Conservation (phyloP, 2,113 vertebrate genomes). For the Eudorcas thomsonii region DNA sequence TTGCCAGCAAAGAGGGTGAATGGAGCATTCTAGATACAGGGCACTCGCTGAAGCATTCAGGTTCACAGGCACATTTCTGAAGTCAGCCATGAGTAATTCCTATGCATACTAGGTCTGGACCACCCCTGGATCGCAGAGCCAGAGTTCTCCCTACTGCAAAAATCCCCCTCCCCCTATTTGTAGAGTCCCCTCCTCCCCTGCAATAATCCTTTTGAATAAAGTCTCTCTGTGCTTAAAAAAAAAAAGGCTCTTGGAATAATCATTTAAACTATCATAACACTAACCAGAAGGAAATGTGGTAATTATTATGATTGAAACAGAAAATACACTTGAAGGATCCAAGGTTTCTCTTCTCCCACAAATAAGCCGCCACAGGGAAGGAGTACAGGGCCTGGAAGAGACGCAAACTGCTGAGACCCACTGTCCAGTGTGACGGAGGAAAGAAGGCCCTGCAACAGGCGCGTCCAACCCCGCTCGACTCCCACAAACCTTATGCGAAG, state of each 20-base stretch:
- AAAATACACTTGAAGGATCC: neutral
- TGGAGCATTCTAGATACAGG: neutral
- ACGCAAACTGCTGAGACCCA: neutral
- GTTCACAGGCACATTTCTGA: neutral
- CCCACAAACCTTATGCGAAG: neutral
- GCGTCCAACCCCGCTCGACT: neutral
- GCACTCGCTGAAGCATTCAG: neutral
- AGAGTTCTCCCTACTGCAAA: neutral
- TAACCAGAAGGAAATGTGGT: neutral
- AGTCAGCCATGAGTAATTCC: rapidly evolving
- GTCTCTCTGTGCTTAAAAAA: neutral
- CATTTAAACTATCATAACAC: neutral
- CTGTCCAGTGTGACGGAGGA: neutral
- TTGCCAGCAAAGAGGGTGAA: neutral
- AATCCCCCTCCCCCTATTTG: neutral
- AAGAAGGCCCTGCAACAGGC: neutral
- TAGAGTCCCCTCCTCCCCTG: neutral
- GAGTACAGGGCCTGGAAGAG: neutral
- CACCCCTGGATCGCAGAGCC: neutral
- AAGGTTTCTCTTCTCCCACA: neutral
- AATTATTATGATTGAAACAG: neutral
- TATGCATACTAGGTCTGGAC: rapidly evolving
- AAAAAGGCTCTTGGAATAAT: neutral
- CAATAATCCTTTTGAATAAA: neutral
- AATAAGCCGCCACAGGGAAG: neutral